A percentile compares a stretch with the other conserved stretches of the same genome.
These are phyloP conservation scores for Steatocranus sp. DNA, from an alignment of 2,797 vertebrate genomes.

Conservation along the genomic window DNA sequence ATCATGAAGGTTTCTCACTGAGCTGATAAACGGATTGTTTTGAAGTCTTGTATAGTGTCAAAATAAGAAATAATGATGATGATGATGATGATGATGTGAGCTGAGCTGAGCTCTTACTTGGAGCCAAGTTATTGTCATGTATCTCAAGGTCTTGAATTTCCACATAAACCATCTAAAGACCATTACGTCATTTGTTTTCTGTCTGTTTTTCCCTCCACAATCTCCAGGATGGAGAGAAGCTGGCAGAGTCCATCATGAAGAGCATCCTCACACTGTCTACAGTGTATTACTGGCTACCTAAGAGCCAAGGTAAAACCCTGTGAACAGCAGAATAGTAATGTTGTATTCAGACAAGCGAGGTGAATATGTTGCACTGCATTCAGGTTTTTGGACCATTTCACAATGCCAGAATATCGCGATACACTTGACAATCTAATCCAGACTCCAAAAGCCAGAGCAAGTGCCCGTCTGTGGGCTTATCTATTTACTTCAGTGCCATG, in stretches of 20 bases:
- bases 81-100: too few relatives aligned
- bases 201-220: fast-evolving
- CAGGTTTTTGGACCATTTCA: neutral
- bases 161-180: neutral
- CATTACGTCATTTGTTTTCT: neutral
- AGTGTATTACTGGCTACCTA: constrained; percentile 86
- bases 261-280: constrained; percentile 77
- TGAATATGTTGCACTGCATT: neutral
- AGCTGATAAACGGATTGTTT: neutral
- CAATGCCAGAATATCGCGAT: neutral
- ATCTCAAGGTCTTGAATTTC: neutral
- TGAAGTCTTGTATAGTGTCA: neutral
- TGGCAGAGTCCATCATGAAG: constrained; percentile 77
- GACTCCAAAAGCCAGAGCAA: neutral
- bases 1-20: neutral
- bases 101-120: neutral
- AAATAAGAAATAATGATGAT: neutral
- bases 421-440: neutral
- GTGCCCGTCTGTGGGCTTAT: neutral
- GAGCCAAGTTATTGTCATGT: neutral
- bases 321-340: neutral
- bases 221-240: constrained; percentile 75
- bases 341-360: neutral
- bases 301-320: constrained; percentile 81
- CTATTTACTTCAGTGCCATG: neutral